Conservation (phyloP, 2,797 vertebrate genomes). For the Sphenodon punctatus region DNA sequence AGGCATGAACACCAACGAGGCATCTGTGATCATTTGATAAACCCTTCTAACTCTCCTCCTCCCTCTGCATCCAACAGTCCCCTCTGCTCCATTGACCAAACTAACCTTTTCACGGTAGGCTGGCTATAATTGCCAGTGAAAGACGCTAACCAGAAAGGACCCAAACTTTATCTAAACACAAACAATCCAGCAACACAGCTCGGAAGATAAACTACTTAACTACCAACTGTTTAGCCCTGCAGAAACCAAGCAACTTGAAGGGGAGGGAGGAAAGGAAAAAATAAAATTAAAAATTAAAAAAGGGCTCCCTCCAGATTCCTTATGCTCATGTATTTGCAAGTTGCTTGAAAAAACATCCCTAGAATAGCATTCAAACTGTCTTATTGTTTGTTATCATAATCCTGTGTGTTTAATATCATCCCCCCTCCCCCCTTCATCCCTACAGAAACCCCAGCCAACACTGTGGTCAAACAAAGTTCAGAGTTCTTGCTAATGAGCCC, state of each 20-base stretch:
- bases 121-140: slow-evolving; percentile 81
- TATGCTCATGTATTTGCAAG: slow-evolving; percentile 34
- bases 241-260: slow-evolving; percentile 41
- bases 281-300: neutral
- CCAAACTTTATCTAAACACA: slow-evolving; percentile 81
- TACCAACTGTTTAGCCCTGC: slow-evolving; percentile 24
- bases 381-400: slow-evolving; percentile 51
- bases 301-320: slow-evolving; percentile 43
- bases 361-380: slow-evolving; percentile 23
- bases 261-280: neutral
- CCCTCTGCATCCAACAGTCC: slow-evolving; percentile 64
- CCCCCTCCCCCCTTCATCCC: slow-evolving; percentile 1
- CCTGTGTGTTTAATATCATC: slow-evolving; percentile 51
- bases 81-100: slow-evolving; percentile 77
- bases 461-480: slow-evolving; percentile 59
- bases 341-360: slow-evolving; percentile 38
- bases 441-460: slow-evolving; percentile 40
- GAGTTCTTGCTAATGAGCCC: slow-evolving; percentile 24
- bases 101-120: slow-evolving; percentile 76
- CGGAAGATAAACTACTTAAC: slow-evolving; percentile 76
- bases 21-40: slow-evolving; percentile 90
- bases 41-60: slow-evolving; percentile 68
- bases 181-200: slow-evolving; percentile 76
- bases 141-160: slow-evolving; percentile 84
- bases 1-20: slow-evolving; percentile 90